Evolutionary conservation across 2,888 invertebrate genomes (phyloP).

Genomic region (Harpagoxenus sublaevis): DNA sequence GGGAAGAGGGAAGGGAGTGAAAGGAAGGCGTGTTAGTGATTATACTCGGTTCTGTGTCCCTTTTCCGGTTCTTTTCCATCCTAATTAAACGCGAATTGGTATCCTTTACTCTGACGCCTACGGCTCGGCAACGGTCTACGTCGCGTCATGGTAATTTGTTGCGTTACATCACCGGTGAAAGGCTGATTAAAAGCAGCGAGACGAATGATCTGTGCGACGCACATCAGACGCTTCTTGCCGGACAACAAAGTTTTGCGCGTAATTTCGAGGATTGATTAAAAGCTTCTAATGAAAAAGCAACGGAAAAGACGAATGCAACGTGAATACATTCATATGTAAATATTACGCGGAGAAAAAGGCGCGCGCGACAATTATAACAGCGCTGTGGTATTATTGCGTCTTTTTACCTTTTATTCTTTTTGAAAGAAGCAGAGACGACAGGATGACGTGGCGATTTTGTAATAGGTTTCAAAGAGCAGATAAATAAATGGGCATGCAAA

Average conservation of each 20-base stretch:
- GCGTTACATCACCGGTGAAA: conserved; percentile 7
- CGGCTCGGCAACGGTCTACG: conserved; percentile 4
- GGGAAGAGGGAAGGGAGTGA: not conserved
- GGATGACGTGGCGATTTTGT: not conserved
- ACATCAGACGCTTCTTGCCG: not conserved
- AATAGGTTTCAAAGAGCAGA: not conserved
- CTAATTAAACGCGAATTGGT: conserved; percentile 46
- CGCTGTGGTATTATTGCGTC: not conserved
- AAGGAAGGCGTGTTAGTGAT: conserved; percentile 20
- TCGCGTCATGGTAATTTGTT: conserved; percentile 10
- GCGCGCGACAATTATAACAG: not conserved
- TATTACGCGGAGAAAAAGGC: not conserved
- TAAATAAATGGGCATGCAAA: conserved; percentile 8
- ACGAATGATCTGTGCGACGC: not conserved
- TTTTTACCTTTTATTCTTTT: conserved; percentile 9
- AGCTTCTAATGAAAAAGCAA: conserved; percentile 3
- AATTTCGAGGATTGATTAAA: conserved; percentile 39
- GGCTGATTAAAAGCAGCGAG: conserved; percentile 29
- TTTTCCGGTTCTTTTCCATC: conserved; percentile 19
- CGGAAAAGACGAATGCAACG: not conserved
- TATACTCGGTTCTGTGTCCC: conserved; percentile 4
- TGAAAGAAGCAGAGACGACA: not conserved
- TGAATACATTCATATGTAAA: conserved; percentile 16
- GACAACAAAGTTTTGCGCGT: not conserved
- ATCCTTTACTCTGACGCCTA: conserved; percentile 15